Conservation (phyloP, 2,113 vertebrate species). For the Lamprologus sp. region DNA sequence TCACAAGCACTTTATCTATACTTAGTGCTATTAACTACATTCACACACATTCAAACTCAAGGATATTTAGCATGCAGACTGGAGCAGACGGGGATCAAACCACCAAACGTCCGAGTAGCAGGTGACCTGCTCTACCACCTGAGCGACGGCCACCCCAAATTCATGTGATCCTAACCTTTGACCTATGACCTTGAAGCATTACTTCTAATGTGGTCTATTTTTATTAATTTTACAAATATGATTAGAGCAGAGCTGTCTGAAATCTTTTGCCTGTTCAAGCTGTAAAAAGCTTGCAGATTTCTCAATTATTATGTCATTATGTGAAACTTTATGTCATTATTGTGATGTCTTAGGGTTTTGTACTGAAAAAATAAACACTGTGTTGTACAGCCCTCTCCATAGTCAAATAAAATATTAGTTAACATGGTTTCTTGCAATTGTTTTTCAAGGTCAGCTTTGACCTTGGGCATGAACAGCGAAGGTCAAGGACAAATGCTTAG, state of each 20-base stretch:
- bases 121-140: background rate
- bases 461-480: rapidly evolving
- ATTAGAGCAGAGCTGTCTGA: background rate
- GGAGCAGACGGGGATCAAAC: background rate
- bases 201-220: background rate
- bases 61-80: background rate
- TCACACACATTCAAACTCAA: no score
- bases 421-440: background rate
- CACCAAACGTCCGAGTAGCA: background rate
- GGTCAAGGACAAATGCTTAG: background rate
- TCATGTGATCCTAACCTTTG: background rate
- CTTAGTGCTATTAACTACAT: no score
- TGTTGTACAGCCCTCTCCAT: background rate
- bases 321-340: background rate
- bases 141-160: background rate
- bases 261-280: background rate
- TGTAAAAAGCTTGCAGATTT: background rate
- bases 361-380: background rate
- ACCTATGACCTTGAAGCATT: background rate
- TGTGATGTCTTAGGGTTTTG: background rate
- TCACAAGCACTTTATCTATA: no score
- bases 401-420: background rate
- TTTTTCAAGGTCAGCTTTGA: background rate
- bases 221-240: background rate
- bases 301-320: background rate